Evolutionary conservation across 2,797 vertebrate genomes (phyloP).

Genomic region (Artibeus jamaicensis): DNA sequence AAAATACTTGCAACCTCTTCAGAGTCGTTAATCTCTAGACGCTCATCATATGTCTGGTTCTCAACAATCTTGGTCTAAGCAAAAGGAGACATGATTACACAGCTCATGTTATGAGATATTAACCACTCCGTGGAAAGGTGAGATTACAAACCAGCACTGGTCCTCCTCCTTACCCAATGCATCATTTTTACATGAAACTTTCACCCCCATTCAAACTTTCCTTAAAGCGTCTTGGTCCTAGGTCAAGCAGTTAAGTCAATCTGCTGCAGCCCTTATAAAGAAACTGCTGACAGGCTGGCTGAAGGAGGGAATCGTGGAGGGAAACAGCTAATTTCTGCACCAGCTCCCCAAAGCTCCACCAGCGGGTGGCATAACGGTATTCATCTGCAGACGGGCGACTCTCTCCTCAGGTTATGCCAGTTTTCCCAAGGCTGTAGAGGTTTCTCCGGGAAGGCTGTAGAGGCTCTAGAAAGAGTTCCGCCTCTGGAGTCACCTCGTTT

Average conservation of each 20-base stretch:
- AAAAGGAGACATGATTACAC: neutral
- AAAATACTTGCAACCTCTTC: slow-evolving; percentile 88
- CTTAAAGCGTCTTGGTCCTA: neutral
- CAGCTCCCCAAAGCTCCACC: neutral
- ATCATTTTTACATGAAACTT: neutral
- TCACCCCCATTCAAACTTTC: neutral
- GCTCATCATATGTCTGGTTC: slow-evolving; percentile 93
- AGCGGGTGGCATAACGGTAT: neutral
- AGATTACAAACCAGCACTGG: neutral
- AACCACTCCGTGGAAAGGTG: neutral
- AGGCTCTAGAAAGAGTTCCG: neutral
- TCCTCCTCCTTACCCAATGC: slow-evolving; percentile 22
- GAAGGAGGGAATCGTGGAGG: neutral
- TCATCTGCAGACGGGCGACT: neutral
- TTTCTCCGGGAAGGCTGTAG: neutral
- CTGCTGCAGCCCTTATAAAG: neutral
- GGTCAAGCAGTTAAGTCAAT: neutral
- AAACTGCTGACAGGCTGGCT: neutral
- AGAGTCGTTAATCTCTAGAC: slow-evolving; percentile 87
- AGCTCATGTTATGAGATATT: neutral
- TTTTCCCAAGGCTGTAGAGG: neutral
- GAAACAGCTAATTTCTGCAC: neutral
- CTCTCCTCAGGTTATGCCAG: neutral
- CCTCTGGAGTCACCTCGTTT: neutral
- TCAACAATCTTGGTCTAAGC: slow-evolving; percentile 81